Base-by-base conservation (phyloP, 1,140 invertebrate genomes). In the Ephestia elutella region DNA sequence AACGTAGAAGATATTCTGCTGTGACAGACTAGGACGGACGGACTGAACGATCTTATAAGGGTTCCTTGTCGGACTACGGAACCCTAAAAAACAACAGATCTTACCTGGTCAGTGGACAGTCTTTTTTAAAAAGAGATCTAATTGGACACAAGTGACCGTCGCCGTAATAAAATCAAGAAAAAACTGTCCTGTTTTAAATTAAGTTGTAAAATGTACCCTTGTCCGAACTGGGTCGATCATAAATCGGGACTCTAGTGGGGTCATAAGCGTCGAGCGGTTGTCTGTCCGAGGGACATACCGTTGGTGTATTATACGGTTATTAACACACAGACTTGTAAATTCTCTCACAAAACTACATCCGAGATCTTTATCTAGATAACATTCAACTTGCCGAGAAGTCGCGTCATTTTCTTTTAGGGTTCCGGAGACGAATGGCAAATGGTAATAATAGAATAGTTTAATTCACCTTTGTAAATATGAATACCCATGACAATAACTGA, bases 311-410 rank as follows among this genome's bases (percentile, higher is more conserved):
- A 79, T 87, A 82, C 70, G 73, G 69, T 83, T 83, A 83, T 82
- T 84, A 85, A 74, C 68, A 62, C 71, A 65, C 66, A 62, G 76
- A 75, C 70, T 83, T 86, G 73, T 85, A 82, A 82, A 81, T 82
- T 79, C 74, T 64, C 71, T 74, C 75, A 76, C 63, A 78, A 82
- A 82, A 75, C 70, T 73, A 72, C 70, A 72, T 78, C 62, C 25
- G 50, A 83, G 82, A 86, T 86, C 64, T 72, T 81, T 81, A 83
- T 83, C 79, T 67, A 38, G 72, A 80, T 82, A 80, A 78, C 65
- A 59, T 60, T 19, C 55, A 60, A 59, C 57, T 65, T 57, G 55
- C 53, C 60, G 67, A 54, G 64, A 60, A 63, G 38, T 66, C 61
- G 57, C 63, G 62, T 61, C 69, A 63, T 70, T 60, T 65, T 50